Base-by-base conservation (phyloP, 2,797 vertebrate genomes). In the Hippoglossus hippoglossus region DNA sequence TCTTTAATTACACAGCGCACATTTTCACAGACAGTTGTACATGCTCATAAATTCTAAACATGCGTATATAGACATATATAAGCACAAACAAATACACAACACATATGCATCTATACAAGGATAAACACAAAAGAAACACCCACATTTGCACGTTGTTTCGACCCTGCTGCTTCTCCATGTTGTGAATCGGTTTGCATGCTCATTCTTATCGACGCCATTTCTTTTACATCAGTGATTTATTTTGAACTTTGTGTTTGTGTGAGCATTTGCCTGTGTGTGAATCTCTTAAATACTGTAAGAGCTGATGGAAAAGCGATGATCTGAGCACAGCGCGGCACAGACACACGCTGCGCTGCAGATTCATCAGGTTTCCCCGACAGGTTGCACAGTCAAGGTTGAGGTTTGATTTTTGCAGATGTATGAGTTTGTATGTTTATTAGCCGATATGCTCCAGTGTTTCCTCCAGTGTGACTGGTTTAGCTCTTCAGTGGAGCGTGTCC, bases 391-490 rank as follows among this genome's bases (percentile, higher is more conserved):
- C 84, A 79, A 60, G 81, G 56, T 80, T 41, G 65, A 84, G 52
- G 47, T 78, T 83, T 67, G 63, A 84, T 54, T 63, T 63, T 65
- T 71, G 36, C 84, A 88, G 79, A 86, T 84, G 87, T 80, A 46
- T 3, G 71, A 83, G 71, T 77, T 28, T 81, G 53, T 79, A 31
- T 84, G 71, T 80, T 81, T 75, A 88, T 89, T 77, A 61, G 80
- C 77, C 76, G 79, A 86, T 82, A 78, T 63, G 77, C 71, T 90
- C 83, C 70, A 71, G 73, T 80, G 80, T 77, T 85, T 71, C 51
- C 75, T 79, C 60, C 56, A 73, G 77, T 88, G 67, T 52, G 77
- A 83, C 57, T 83, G 57, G 28, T 81, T 83, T 58, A 47, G 51
- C 75, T 78, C 50, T 53, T 73, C 79, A 86, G 31, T 68, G 70